Base-by-base conservation (phyloP, 1,140 invertebrate genomes). In the Drosophila bocki region DNA sequence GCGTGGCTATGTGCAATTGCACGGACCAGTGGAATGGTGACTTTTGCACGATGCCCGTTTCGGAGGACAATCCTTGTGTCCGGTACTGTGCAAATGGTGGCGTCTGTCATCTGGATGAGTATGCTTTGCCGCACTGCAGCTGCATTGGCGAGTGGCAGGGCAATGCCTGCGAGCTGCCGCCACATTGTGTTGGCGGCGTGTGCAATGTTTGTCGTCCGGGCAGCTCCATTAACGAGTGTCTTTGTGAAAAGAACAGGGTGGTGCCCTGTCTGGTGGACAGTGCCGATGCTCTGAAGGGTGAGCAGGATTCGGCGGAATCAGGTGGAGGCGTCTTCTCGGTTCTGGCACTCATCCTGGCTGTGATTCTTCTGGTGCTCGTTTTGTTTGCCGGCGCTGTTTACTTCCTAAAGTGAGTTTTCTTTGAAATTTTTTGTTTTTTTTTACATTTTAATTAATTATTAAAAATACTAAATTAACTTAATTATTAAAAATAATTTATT, bases 21-120 rank as follows among this genome's bases (percentile, higher is more conserved):
- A 94, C 94, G n/a, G 91, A 94, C 32, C 94, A 95, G 35, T 96
- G 95, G 94, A 94, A 94, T 15, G 96, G 96, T 7, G 93, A 94
- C 50, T 93, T 95, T 11, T 97, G 96, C 91, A 95, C 96, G 78
- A 75, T 92, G 71, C 94, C 94, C 65, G 92, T 95, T 7, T 93
- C 94, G 3, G 93, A 94, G 62, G 94, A 94, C 67, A 94, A 95
- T 93, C 94, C 94, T 6, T 96, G 96, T 85, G 85, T 92, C 2
- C 92, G 93, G 51, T 93, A 92, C 61, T 96, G 96, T 85, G 72
- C 93, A 26, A 94, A 96, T 75, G 93, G 93, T 32, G 94, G 94
- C 0, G 91, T 95, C 47, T 96, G 95, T 74, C 90, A 93, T 7
- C 80, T 93, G 48, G 83, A 91, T 17, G 72, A 79, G n/a, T 83